phyloP scores from a whole-genome alignment of 2,113 vertebrate genomes.

The Megalops atlanticus region DNA sequence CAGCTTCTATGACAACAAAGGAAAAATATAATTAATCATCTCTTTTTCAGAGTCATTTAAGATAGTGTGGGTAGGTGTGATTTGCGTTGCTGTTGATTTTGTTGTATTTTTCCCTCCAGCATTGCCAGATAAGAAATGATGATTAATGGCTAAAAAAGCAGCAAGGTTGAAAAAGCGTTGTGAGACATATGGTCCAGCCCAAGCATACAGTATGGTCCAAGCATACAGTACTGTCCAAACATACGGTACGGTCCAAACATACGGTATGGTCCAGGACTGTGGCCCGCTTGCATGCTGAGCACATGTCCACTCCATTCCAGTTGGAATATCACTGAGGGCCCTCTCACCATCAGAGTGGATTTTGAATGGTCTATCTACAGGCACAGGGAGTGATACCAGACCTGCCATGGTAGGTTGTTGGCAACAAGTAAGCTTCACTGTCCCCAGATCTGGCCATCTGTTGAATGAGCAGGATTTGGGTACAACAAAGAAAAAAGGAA shows the following conservation, averaged over 20 bases:
- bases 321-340: neutral
- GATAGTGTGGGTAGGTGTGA: constrained; percentile 10
- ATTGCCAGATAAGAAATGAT: constrained; percentile 15
- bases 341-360: neutral
- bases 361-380: neutral
- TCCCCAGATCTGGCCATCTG: neutral
- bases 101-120: neutral
- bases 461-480: neutral
- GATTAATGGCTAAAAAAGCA: constrained; percentile 5
- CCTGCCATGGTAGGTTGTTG: neutral
- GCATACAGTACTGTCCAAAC: neutral
- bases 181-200: constrained; percentile 9
- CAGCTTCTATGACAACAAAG: neutral
- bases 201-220: neutral
- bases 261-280: neutral
- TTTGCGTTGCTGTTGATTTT: neutral
- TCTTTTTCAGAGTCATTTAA: too few relatives aligned
- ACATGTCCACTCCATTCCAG: neutral
- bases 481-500: neutral
- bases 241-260: neutral
- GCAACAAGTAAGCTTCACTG: neutral
- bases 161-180: constrained; percentile 10
- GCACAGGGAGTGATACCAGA: neutral
- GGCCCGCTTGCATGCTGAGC: neutral
- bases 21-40: neutral